A percentile compares a stretch with the other conserved stretches of the same genome.
These are phyloP conservation scores for Gymnocypris eckloni DNA, from an alignment of 2,797 vertebrate genomes.

Conservation along the genomic window DNA sequence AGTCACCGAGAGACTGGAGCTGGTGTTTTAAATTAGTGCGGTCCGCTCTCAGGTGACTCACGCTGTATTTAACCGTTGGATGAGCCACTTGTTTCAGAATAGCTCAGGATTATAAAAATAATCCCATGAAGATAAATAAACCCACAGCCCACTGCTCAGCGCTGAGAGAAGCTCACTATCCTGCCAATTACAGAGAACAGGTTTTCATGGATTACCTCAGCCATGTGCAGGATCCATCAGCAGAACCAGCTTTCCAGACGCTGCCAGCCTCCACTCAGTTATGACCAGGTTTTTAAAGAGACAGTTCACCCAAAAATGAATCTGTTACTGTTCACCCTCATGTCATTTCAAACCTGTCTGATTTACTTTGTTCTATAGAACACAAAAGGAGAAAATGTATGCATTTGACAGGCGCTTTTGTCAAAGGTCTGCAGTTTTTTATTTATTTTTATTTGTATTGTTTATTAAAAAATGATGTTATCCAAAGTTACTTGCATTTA, in stretches of 20 bases:
- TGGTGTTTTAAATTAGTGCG: conserved; percentile 16
- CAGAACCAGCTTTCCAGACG: conserved; percentile 11
- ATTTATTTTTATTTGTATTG: background rate
- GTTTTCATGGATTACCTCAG: conserved; percentile 53
- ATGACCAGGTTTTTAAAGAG: conserved; percentile 14
- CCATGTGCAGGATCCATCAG: conserved; percentile 34
- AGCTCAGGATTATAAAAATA: conserved; percentile 47
- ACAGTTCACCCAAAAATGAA: background rate
- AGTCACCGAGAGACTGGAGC: background rate
- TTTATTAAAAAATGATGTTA: background rate
- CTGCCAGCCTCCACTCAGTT: background rate
- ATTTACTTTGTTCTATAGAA: background rate
- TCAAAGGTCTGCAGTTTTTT: background rate
- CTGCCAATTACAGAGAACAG: conserved; percentile 52
- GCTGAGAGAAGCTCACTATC: conserved; percentile 8
- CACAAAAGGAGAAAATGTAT: background rate
- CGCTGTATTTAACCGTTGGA: conserved; percentile 13
- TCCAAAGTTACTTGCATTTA: background rate
- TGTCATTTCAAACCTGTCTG: background rate
- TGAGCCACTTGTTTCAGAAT: conserved; percentile 45
- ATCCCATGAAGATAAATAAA: conserved; percentile 48
- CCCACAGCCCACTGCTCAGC: conserved; percentile 11
- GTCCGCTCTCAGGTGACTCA: conserved; percentile 45
- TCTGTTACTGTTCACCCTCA: background rate
- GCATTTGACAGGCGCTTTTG: background rate